Evolutionary conservation across 2,797 vertebrate genomes (phyloP).

Genomic region (Cirrhinus mrigala): DNA sequence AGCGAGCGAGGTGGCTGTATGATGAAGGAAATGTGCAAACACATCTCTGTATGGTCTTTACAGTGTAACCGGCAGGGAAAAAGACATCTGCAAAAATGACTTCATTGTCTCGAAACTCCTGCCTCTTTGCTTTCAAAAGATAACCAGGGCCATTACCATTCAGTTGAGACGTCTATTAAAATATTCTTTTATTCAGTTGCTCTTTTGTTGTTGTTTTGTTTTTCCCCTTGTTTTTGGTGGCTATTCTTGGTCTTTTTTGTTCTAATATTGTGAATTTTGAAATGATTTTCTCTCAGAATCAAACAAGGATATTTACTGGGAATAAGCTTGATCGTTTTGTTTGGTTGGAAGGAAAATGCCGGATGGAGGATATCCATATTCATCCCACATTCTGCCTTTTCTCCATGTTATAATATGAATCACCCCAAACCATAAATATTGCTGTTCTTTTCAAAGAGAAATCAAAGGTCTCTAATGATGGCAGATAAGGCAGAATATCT

Average conservation of each 20-base stretch:
- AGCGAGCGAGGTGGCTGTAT: not conserved
- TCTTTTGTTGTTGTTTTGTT: slow-evolving; percentile 18
- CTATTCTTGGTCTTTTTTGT: not conserved
- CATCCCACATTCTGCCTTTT: not conserved
- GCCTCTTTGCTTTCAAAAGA: not conserved
- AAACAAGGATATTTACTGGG: not conserved
- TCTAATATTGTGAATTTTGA: not conserved
- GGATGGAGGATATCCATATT: slow-evolving; percentile 11
- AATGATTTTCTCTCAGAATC: not conserved
- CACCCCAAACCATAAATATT: slow-evolving; percentile 17
- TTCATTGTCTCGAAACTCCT: slow-evolving; percentile 2
- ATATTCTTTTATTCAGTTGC: slow-evolving; percentile 1
- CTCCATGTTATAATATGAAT: slow-evolving; percentile 6
- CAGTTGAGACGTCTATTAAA: not conserved
- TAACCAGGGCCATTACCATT: not conserved
- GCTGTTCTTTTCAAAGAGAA: slow-evolving; percentile 25
- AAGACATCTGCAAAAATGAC: not conserved
- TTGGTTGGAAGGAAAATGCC: not conserved
- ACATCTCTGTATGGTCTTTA: slow-evolving; percentile 6
- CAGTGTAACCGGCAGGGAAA: not conserved
- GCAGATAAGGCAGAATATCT: slow-evolving; percentile 29
- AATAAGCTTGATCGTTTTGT: slow-evolving; percentile 12
- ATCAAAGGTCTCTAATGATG: slow-evolving; percentile 45
- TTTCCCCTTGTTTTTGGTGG: not conserved
- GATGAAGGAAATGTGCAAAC: not conserved